phyloP scores from a whole-genome alignment of 1,140 invertebrate genomes.

The Rhopalosiphum maidis region DNA sequence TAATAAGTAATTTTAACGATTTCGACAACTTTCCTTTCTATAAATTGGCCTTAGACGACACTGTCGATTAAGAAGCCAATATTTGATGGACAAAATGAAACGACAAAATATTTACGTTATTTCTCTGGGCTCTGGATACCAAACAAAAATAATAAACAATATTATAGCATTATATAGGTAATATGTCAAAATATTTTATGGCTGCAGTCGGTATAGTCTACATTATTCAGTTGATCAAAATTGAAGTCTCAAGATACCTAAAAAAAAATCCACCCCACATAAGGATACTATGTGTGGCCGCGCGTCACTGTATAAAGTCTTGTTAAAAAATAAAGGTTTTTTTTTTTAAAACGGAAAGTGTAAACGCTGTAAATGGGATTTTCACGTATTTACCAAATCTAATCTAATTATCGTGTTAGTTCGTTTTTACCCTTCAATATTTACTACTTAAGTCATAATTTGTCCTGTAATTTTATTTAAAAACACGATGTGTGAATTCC shows the following conservation, averaged over 20 bases:
- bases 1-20: neutral
- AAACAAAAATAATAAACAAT: neutral
- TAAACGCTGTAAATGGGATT: neutral
- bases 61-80: neutral
- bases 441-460: neutral
- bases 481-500: constrained; percentile 1
- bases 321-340: neutral
- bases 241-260: neutral
- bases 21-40: neutral
- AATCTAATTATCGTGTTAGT: constrained; percentile 20
- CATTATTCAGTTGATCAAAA: neutral
- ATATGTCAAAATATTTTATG: constrained; percentile 18
- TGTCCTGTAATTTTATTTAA: neutral
- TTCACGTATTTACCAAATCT: neutral
- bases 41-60: neutral
- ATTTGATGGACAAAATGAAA: neutral
- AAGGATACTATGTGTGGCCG: neutral
- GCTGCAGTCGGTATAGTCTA: neutral
- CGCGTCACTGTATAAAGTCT: neutral
- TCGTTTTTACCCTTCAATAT: neutral
- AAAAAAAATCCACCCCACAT: neutral
- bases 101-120: neutral
- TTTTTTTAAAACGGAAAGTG: neutral
- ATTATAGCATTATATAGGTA: neutral
- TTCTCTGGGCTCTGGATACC: neutral